Base-by-base conservation (phyloP, 2,113 vertebrate species). In the Sinocyclocheilus anophthalmus region DNA sequence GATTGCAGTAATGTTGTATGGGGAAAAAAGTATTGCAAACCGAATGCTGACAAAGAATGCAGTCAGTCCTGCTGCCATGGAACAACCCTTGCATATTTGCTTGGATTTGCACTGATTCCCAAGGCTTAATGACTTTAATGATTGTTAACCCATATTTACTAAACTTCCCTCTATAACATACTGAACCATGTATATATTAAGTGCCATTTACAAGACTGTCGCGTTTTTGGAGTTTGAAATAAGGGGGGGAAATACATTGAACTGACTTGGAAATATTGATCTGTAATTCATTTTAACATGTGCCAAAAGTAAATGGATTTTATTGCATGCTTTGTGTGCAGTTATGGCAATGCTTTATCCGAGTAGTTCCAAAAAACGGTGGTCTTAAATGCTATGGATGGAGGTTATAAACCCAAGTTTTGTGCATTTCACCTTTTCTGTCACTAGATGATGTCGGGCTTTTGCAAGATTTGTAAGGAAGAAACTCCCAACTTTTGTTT, bases 381-480 rank as follows among this genome's bases (percentile, higher is more conserved):
- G 20, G 63, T 11, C 39, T 75, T 75, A n/a, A 75, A 45, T 45
- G 72, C 11, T 11, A 48, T 26, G 0, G 12, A 10, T n/a, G 30
- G 7, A 5, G 11, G 63, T 50, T 53, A 53, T 50, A 53, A 30
- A 20, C 79, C 8, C n/a, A 18, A 20, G 14, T 30, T 55, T 26
- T 48, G 14, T 18, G 79, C 12, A 16, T 11, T 81, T 26, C 0
- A 30, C 8, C 24, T 26, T 48, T 48, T 42, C 37, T 11, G 14
- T 20, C n/a, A 26, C 3, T 18, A 45, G 14, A 81, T 65, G n/a
- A 65, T 48, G 67, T 48, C 45, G 9, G 73, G n/a, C 70, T 61
- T 84, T 50, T 37, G 81, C 42, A 75, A 24, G 12, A 85, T 37
- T 37, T 86, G 13, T 76, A 18, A 61, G 90, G 84, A 90, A 86